A percentile compares a stretch with the other conserved stretches of the same genome.
phyloP scores from a whole-genome alignment of 2,888 invertebrate species.

The Trichopria drosophilae region DNA sequence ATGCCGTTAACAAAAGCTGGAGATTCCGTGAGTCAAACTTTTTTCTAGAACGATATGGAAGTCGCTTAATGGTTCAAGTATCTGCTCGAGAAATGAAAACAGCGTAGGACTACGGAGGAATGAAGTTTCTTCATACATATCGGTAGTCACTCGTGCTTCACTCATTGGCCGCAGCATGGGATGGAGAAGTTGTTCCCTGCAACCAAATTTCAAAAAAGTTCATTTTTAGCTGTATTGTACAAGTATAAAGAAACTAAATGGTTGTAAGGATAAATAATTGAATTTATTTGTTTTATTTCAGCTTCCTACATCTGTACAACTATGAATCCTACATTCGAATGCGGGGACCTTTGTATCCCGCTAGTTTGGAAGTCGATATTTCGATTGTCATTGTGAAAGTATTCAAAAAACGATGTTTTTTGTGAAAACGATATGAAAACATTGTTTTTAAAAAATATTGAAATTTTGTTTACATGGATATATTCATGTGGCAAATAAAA shows the following conservation, averaged over 20 bases:
- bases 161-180: conserved; percentile 92
- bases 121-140: conserved; percentile 96
- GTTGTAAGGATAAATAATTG: too few species aligned
- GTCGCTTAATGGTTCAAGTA: conserved; percentile 86
- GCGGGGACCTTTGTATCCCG: too few species aligned
- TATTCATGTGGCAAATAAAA: too few species aligned
- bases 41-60: conserved; percentile 85
- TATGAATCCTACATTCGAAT: too few species aligned
- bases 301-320: too few species aligned
- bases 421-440: too few species aligned
- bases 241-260: neutral
- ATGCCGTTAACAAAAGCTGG: conserved; percentile 58
- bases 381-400: too few species aligned
- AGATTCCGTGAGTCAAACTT: conserved; percentile 75
- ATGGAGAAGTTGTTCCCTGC: conserved; percentile 87
- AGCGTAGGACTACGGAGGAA: conserved; percentile 87
- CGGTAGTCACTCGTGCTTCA: conserved; percentile 80
- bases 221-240: neutral
- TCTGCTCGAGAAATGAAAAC: conserved; percentile 85
- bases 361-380: too few species aligned
- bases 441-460: too few species aligned
- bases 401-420: too few species aligned
- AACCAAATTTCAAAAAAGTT: conserved; percentile 13
- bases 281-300: too few species aligned
- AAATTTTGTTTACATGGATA: too few species aligned